A percentile compares a stretch with the other conserved stretches of the same genome.
phyloP scores from a whole-genome alignment of 2,113 vertebrate species.

The Urocynchramus pylzowi region DNA sequence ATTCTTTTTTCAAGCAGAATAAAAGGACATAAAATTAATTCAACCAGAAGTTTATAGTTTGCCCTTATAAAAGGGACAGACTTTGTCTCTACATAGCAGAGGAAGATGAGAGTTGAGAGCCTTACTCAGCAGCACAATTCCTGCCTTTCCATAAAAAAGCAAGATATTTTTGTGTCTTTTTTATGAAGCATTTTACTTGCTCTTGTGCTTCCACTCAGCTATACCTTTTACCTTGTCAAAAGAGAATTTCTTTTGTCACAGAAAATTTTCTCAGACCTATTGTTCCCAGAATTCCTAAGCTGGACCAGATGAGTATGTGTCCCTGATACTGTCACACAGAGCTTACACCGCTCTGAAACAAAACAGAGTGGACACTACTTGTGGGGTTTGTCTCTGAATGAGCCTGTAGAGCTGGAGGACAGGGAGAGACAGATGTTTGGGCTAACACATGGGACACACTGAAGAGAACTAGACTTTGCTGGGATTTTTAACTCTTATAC shows the following conservation, averaged over 20 bases:
- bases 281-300: not conserved
- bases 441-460: not conserved
- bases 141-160: not conserved
- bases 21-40: not conserved
- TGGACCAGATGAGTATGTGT: not conserved
- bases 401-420: not conserved
- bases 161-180: not conserved
- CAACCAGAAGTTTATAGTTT: not conserved
- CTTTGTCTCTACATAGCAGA: not conserved
- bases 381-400: not conserved
- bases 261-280: not conserved
- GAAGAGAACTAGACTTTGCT: not conserved
- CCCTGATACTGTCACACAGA: not conserved
- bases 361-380: not conserved
- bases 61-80: not conserved
- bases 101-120: not conserved
- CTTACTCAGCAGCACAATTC: not conserved
- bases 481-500: not conserved
- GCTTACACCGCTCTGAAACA: not conserved
- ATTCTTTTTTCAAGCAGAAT: not conserved
- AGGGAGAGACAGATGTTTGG: not conserved
- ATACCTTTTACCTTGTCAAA: not conserved
- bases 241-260: not conserved
- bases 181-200: not conserved
- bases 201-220: not conserved